Percentiles rank a stretch among this genome's conserved stretches.
phyloP scores from a whole-genome alignment of 2,797 vertebrate species.

The Austrolebias charrua region DNA sequence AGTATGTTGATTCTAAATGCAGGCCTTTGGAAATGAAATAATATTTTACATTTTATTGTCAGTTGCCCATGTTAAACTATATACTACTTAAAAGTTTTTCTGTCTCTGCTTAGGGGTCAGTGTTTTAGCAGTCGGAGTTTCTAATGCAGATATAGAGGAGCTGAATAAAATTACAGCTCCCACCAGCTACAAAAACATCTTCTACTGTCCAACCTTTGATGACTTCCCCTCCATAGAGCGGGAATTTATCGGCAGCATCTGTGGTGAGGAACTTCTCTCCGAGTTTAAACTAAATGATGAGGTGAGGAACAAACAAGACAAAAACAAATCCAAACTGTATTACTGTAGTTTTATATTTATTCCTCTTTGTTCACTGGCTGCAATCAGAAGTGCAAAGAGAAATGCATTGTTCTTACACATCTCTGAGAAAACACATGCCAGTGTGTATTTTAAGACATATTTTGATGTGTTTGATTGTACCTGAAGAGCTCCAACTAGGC shows the following conservation, averaged over 20 bases:
- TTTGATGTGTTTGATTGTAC: no score
- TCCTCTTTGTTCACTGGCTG: not conserved
- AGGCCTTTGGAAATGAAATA: not conserved
- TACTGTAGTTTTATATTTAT: not conserved
- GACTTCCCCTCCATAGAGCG: conserved; percentile 84
- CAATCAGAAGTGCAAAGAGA: not conserved
- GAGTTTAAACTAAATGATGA: conserved; percentile 65
- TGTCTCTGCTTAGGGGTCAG: conserved; percentile 79
- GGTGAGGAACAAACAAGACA: conserved; percentile 57
- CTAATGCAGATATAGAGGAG: conserved; percentile 82
- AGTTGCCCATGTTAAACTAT: not conserved
- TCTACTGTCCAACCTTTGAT: conserved; percentile 84
- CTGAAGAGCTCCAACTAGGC: not conserved
- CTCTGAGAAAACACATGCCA: no score
- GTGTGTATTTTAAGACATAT: no score
- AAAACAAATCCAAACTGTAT: not conserved
- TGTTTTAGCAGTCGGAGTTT: conserved; percentile 84
- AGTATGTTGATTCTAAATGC: not conserved
- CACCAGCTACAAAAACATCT: conserved; percentile 82
- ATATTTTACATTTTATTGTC: not conserved
- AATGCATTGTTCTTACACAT: no score
- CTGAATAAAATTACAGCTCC: conserved; percentile 81
- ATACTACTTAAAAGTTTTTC: not conserved
- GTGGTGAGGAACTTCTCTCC: conserved; percentile 71
- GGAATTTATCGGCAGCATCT: conserved; percentile 84